Conservation (phyloP, 2,888 invertebrate genomes). For the Drosophila siamana region DNA sequence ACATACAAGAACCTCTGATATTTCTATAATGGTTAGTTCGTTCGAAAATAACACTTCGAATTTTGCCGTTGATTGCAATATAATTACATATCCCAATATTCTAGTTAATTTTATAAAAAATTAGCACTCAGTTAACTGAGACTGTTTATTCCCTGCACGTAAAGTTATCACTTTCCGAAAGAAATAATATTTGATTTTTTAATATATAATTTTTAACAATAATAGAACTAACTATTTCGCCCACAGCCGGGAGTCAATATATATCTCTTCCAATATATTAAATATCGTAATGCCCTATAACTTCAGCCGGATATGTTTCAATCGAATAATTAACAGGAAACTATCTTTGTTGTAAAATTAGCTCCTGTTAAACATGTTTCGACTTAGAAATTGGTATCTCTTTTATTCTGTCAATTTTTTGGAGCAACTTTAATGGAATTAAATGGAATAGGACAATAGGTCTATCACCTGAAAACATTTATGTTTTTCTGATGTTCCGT, state of each 20-base stretch:
- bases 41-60: not conserved
- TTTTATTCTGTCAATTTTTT: too few species aligned
- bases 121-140: not conserved
- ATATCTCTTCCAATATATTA: slow-evolving; percentile 53
- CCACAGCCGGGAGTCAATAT: slow-evolving; percentile 45
- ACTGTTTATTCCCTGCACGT: not conserved
- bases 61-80: not conserved
- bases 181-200: not conserved
- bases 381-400: too few species aligned
- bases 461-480: not conserved
- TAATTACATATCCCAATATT: not conserved
- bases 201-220: not conserved
- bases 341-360: slow-evolving; percentile 86
- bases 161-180: not conserved
- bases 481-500: not conserved
- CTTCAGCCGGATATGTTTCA: slow-evolving; percentile 44
- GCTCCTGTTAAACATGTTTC: slow-evolving; percentile 66
- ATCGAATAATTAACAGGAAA: slow-evolving; percentile 85
- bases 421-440: too few species aligned
- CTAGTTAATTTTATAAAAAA: not conserved
- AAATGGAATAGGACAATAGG: too few species aligned
- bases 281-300: slow-evolving; percentile 29
- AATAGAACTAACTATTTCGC: slow-evolving; percentile 28
- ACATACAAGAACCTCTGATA: slow-evolving; percentile 8
- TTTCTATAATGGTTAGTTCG: slow-evolving; percentile 22